phyloP scores from a whole-genome alignment of 2,113 vertebrate species.

The Machaerirhynchus nigripectus region DNA sequence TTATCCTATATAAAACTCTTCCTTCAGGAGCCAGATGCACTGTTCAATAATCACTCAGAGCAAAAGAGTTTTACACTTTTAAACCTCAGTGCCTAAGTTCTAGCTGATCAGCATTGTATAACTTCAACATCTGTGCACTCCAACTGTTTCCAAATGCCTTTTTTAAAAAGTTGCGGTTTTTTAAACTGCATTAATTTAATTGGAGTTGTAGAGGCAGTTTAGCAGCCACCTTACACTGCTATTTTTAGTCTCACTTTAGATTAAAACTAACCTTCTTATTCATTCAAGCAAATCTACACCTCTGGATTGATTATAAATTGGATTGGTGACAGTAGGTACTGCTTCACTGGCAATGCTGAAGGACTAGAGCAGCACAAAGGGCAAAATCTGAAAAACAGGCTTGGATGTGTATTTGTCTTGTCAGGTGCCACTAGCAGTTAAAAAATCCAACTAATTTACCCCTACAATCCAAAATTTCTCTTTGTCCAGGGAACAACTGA shows the following conservation, averaged over 20 bases:
- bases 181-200: background rate
- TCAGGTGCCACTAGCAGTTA: background rate
- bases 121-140: conserved; percentile 28
- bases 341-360: background rate
- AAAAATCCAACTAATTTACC: background rate
- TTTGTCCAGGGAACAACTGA: background rate
- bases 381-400: background rate
- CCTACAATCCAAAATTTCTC: background rate
- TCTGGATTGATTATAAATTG: conserved; percentile 20
- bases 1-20: conserved; percentile 8
- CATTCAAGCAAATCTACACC: background rate
- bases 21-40: background rate
- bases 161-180: fast-evolving
- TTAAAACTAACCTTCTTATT: conserved; percentile 20
- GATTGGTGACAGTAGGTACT: background rate
- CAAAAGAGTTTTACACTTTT: background rate
- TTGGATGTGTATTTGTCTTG: background rate
- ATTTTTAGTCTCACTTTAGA: conserved; percentile 25
- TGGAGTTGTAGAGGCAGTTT: background rate
- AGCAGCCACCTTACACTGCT: background rate
- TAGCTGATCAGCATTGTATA: conserved; percentile 33
- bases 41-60: background rate
- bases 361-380: background rate
- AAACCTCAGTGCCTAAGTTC: background rate
- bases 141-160: background rate